Percentiles rank a stretch among this genome's conserved stretches.
Conservation (phyloP, 1,140 invertebrate genomes). For the Chelonus insularis region DNA sequence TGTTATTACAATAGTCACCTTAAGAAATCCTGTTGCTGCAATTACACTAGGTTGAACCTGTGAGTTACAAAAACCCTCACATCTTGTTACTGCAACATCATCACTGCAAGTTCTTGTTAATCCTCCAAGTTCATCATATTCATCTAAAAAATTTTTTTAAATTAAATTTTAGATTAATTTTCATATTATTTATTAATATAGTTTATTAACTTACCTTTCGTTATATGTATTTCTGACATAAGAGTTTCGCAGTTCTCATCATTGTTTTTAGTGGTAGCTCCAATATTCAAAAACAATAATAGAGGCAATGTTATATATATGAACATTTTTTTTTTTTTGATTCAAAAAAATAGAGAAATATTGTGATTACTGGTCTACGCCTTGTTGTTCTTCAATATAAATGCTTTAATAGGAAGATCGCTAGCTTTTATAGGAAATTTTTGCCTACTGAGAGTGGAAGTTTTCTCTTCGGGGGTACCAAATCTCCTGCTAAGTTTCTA, state of each 20-base stretch:
- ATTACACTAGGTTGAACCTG: constrained; percentile 88
- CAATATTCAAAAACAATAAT: neutral
- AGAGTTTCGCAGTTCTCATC: constrained; percentile 75
- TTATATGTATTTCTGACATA: constrained; percentile 77
- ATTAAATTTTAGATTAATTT: constrained; percentile 1
- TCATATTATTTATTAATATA: constrained; percentile 2
- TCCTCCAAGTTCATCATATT: constrained; percentile 80
- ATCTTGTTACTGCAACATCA: constrained; percentile 84
- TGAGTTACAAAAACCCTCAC: constrained; percentile 86
- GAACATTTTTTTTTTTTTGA: too few relatives aligned
- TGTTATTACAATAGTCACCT: constrained; percentile 65
- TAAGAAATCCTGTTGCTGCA: constrained; percentile 84
- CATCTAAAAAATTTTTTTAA: constrained; percentile 66
- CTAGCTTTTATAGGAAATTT: constrained; percentile 52
- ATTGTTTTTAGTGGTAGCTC: neutral
- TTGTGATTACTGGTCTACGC: too few relatives aligned
- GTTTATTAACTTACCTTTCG: constrained; percentile 65
- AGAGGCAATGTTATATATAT: constrained; percentile 1
- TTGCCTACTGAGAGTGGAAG: constrained; percentile 28
- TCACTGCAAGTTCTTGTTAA: constrained; percentile 83
- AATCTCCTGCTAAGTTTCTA: constrained; percentile 49
- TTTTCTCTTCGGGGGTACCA: too few relatives aligned
- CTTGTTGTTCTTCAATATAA: too few relatives aligned
- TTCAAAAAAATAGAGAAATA: too few relatives aligned
- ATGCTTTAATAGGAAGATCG: too few relatives aligned